Evolutionary conservation across 1,140 invertebrate species (phyloP).

Genomic region (Gonatopus flavifemur): DNA sequence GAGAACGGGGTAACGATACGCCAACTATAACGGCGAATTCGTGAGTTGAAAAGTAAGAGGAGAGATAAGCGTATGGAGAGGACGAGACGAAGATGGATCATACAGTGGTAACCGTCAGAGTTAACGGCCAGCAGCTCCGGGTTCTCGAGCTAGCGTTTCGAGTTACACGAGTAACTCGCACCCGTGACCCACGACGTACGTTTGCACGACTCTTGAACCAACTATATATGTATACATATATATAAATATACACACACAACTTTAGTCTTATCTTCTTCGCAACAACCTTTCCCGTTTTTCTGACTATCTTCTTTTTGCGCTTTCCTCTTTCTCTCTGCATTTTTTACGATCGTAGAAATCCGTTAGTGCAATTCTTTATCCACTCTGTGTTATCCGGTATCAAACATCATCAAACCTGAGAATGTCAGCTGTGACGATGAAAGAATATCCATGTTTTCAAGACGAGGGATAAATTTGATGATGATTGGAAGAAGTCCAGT

Average conservation of each 20-base stretch:
- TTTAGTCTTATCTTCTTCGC: constrained; percentile 36
- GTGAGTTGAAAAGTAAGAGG: neutral
- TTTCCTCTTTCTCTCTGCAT: no score
- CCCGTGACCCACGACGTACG: constrained; percentile 27
- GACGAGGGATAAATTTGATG: no score
- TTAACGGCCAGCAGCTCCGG: constrained; percentile 29
- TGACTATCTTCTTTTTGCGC: constrained; percentile 13
- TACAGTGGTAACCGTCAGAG: neutral
- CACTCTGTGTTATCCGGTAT: no score
- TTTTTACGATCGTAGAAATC: no score
- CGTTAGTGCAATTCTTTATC: constrained; percentile 29
- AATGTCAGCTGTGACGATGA: no score
- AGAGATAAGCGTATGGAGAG: neutral
- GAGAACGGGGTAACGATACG: constrained; percentile 1
- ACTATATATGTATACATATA: no score
- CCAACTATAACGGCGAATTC: neutral
- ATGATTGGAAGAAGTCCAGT: no score
- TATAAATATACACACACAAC: no score
- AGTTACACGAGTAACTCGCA: constrained; percentile 34
- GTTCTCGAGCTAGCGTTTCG: constrained; percentile 35
- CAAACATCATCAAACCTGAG: neutral
- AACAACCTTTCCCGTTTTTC: constrained; percentile 25
- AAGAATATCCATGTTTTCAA: no score
- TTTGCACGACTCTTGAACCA: constrained; percentile 7
- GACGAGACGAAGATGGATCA: constrained; percentile 4